Conservation (phyloP, 1,140 invertebrate species). For the Pseudomyrmex dendroicus region DNA sequence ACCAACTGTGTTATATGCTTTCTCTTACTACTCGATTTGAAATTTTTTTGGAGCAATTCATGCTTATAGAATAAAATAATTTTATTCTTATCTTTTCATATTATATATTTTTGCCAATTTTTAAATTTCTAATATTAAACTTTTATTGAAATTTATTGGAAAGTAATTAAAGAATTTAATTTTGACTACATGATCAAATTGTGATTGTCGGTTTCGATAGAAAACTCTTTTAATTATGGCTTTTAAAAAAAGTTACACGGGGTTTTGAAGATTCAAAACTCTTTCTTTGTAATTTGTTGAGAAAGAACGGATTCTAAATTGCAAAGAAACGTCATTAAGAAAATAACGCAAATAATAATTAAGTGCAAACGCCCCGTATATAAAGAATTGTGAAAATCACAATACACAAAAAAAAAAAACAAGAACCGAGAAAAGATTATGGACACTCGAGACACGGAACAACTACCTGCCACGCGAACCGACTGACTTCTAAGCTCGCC, state of each 20-base stretch:
- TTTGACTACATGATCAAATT: too few species aligned
- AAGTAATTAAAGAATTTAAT: not conserved
- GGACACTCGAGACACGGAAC: slow-evolving; percentile 35
- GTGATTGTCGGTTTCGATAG: too few species aligned
- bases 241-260: too few species aligned
- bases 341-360: not conserved
- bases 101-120: not conserved
- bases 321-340: not conserved
- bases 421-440: not conserved
- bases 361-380: not conserved
- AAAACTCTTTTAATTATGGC: not conserved
- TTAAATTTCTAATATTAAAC: not conserved
- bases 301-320: not conserved
- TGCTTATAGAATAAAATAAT: not conserved
- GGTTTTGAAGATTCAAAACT: too few species aligned
- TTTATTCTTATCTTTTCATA: not conserved
- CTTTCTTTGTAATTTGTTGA: not conserved
- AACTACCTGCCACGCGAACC: slow-evolving; percentile 42
- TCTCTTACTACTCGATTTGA: too few species aligned
- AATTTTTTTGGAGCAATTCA: not conserved
- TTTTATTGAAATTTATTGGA: not conserved
- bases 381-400: not conserved
- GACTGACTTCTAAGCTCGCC: slow-evolving; percentile 22
- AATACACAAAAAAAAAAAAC: not conserved
- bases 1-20: too few species aligned